Evolutionary conservation across 1,140 invertebrate genomes (phyloP).

Genomic region (Drosophila busckii): DNA sequence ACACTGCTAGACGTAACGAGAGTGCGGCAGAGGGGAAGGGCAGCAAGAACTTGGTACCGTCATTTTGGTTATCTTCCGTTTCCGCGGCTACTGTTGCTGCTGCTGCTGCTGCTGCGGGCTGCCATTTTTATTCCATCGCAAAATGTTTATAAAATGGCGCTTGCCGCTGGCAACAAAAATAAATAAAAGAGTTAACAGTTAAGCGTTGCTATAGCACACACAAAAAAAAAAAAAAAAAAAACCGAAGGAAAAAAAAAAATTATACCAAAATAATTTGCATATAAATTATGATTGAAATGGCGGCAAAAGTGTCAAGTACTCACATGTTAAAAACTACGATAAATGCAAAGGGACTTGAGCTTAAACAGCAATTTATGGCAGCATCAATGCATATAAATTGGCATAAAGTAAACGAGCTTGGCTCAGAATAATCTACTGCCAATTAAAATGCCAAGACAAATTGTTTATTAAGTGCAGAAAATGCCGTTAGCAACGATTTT

Average conservation of each 20-base stretch:
- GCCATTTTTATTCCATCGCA: constrained; percentile 40
- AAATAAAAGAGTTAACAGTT: constrained; percentile 58
- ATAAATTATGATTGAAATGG: constrained; percentile 66
- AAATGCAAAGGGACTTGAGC: constrained; percentile 29
- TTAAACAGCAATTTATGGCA: background rate
- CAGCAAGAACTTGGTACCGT: constrained; percentile 36
- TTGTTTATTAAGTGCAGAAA: constrained; percentile 9
- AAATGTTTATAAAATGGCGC: constrained; percentile 69
- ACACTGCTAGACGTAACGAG: background rate
- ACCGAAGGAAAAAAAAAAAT: constrained; percentile 32
- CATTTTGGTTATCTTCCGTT: constrained; percentile 13
- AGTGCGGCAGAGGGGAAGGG: background rate
- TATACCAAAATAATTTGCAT: constrained; percentile 69
- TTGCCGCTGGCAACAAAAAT: constrained; percentile 42
- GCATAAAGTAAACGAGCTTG: constrained; percentile 2
- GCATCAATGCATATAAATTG: no score
- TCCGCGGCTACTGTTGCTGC: constrained; percentile 1
- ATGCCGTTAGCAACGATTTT: constrained; percentile 13
- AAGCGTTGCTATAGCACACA: constrained; percentile 48
- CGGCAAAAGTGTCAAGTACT: constrained; percentile 14
- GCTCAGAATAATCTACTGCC: background rate
- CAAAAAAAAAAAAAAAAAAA: constrained; percentile 11
- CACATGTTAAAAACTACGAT: no score
- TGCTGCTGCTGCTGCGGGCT: constrained; percentile 25
- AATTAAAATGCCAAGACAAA: constrained; percentile 11